Evolutionary conservation across 2,888 invertebrate species (phyloP).

Genomic region (Zaprionus bogoriensis): DNA sequence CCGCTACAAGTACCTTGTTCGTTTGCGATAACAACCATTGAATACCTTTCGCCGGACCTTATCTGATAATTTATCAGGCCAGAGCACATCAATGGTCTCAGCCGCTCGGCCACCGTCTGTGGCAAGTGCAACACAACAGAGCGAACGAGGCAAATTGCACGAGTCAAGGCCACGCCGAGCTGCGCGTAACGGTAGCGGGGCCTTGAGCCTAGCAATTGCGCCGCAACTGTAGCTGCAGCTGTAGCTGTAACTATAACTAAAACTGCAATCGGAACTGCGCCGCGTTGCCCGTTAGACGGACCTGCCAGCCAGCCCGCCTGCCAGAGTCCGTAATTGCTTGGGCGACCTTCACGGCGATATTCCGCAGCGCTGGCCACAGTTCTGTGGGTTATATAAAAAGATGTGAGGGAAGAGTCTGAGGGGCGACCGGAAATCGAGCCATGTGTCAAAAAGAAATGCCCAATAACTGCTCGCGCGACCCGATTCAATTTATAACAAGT

Average conservation of each 20-base stretch:
- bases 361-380: conserved; percentile 62
- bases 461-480: conserved; percentile 55
- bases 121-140: conserved; percentile 20
- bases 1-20: not conserved
- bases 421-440: conserved; percentile 50
- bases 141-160: conserved; percentile 51
- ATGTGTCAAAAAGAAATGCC: conserved; percentile 56
- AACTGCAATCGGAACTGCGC: conserved; percentile 36
- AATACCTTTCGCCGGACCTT: not conserved
- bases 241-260: conserved; percentile 39
- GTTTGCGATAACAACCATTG: not conserved
- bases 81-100: not conserved
- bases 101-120: conserved; percentile 1
- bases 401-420: not conserved
- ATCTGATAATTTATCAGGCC: not conserved
- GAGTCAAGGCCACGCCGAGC: conserved; percentile 56
- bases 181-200: not conserved
- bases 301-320: no score
- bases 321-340: conserved; percentile 67
- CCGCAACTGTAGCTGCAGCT: not conserved
- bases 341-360: conserved; percentile 67
- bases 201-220: no score
- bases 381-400: conserved; percentile 58
- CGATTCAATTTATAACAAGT: conserved; percentile 75
- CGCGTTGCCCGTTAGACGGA: conserved; percentile 37